Evolutionary conservation across 2,888 invertebrate genomes (phyloP), one percentile per base, ranked within the genome.

Genomic region (Phanerotoma sp.): DNA sequence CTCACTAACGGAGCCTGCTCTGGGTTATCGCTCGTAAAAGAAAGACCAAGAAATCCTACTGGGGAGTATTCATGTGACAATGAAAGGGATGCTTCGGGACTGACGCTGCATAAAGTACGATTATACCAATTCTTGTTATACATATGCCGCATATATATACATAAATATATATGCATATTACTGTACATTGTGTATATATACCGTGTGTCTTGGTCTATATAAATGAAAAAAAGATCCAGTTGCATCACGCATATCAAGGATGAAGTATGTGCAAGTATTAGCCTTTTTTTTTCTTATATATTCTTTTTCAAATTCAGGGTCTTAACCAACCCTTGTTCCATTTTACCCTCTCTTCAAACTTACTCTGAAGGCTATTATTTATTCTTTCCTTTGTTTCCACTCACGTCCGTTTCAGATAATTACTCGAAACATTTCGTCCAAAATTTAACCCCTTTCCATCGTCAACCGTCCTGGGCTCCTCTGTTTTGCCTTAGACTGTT

Each of bases 181-280:
- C n/a, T n/a, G n/a, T n/a, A n/a, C n/a, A n/a, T n/a, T n/a, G n/a
- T n/a, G n/a, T n/a, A n/a, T n/a, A n/a, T n/a, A n/a, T n/a, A n/a
- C n/a, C n/a, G n/a, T n/a, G n/a, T n/a, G n/a, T 25, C 25, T 25
- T 25, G 25, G 25, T 25, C 25, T 25, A 25, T 3, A 25, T 25
- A 25, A 25, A 25, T 7, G 9, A 25, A 38, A 45, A 37, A 32
- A 61, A 63, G 69, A 68, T 69, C 66, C 69, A 68, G 66, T 70
- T 70, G 68, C 68, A 71, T 66, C 65, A 65, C 66, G 64, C 65
- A 42, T 41, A 21, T 37, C 49, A 49, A 30, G 28, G 38, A 38
- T 49, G 22, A 32, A 42, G 21, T n/a, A 30, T 15, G 37, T 22
- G 37, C 37, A 37, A 47, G 50, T 16, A 25, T 37, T 35, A 16